Conservation (phyloP, 2,797 vertebrate species). For the Hephaestus fuliginosus region DNA sequence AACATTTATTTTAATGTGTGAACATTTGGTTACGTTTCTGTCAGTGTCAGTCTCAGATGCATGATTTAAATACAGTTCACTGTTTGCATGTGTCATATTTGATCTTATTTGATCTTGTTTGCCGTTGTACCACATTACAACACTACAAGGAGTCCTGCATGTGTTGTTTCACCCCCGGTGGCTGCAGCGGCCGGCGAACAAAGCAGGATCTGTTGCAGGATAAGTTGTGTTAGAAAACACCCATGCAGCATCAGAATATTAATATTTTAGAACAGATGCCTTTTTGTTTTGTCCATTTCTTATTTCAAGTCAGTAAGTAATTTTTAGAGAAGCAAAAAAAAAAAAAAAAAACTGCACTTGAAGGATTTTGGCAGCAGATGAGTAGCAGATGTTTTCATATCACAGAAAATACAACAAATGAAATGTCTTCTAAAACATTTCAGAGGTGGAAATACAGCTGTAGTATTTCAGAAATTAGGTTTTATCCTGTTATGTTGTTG, state of each 20-base stretch:
- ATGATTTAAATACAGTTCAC: neutral
- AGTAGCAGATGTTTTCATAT: constrained; percentile 20
- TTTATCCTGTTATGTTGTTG: neutral
- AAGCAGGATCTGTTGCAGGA: constrained; percentile 81
- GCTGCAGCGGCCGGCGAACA: constrained; percentile 73
- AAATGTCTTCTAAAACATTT: neutral
- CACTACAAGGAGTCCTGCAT: neutral
- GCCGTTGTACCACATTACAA: neutral
- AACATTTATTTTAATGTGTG: neutral
- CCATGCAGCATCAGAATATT: constrained; percentile 89
- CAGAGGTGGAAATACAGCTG: neutral
- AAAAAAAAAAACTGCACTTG: constrained; percentile 2
- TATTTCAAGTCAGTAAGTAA: constrained; percentile 62
- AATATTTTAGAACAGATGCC: constrained; percentile 87
- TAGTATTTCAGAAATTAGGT: neutral
- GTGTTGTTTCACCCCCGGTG: constrained; percentile 35
- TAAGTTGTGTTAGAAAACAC: constrained; percentile 87
- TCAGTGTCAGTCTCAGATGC: neutral
- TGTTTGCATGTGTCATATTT: neutral
- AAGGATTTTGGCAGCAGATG: neutral
- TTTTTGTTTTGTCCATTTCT: constrained; percentile 85
- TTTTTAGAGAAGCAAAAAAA: constrained; percentile 10
- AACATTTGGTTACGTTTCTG: neutral
- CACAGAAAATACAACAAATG: neutral
- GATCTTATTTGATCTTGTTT: neutral